A percentile compares a stretch with the other conserved stretches of the same genome.
phyloP scores from a whole-genome alignment of 2,113 vertebrate species.

The Silurus asotus region DNA sequence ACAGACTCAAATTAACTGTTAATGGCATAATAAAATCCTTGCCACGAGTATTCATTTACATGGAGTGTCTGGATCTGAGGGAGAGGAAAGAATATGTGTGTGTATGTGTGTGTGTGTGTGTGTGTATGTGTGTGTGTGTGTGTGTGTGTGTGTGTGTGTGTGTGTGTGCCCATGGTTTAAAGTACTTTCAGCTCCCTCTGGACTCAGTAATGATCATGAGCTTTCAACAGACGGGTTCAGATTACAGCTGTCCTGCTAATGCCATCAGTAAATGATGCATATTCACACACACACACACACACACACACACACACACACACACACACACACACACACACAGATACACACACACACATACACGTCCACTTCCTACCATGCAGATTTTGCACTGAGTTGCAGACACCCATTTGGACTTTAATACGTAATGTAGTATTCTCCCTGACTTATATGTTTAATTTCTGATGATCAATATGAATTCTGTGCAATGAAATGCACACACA shows the following conservation, averaged over 20 bases:
- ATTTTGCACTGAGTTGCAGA: conserved; percentile 19
- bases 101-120: conserved; percentile 41
- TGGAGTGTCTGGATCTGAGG: background rate
- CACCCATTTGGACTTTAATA: conserved; percentile 33
- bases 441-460: conserved; percentile 20
- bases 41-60: conserved; percentile 45
- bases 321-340: conserved; percentile 8
- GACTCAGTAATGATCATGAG: conserved; percentile 32
- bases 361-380: background rate
- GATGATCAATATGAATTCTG: conserved; percentile 29
- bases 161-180: conserved; percentile 30
- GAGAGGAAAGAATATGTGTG: background rate
- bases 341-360: background rate
- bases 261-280: conserved; percentile 44
- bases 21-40: conserved; percentile 46
- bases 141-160: conserved; percentile 27
- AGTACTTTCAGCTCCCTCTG: conserved; percentile 28
- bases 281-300: background rate
- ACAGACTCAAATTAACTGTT: conserved; percentile 48
- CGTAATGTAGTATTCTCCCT: conserved; percentile 31
- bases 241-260: conserved; percentile 44
- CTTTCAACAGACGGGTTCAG: conserved; percentile 42
- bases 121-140: conserved; percentile 28
- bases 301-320: background rate
- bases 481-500: conserved; percentile 6